phyloP scores from a whole-genome alignment of 2,888 invertebrate species.

The Acrobasis suavella region DNA sequence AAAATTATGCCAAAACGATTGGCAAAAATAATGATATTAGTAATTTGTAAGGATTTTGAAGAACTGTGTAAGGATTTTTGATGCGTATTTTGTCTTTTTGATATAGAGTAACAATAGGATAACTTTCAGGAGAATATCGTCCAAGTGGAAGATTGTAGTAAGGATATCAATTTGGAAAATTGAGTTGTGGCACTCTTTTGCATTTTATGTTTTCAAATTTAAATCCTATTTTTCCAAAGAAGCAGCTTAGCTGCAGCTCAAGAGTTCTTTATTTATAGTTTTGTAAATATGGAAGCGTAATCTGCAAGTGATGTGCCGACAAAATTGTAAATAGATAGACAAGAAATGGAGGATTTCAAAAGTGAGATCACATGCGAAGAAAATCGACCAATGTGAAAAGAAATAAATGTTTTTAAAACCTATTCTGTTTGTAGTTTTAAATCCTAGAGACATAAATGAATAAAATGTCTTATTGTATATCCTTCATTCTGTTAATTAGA shows the following conservation, averaged over 20 bases:
- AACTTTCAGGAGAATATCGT: constrained; percentile 53
- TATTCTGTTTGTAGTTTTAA: constrained; percentile 51
- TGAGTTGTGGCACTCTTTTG: not conserved
- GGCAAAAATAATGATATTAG: constrained; percentile 52
- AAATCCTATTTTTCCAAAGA: constrained; percentile 14
- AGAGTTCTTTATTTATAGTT: not conserved
- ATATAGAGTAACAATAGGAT: constrained; percentile 44
- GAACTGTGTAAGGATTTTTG: constrained; percentile 75
- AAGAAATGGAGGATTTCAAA: constrained; percentile 53
- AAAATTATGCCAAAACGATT: constrained; percentile 54
- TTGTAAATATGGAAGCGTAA: constrained; percentile 28
- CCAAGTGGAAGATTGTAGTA: constrained; percentile 52
- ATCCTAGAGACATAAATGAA: constrained; percentile 48
- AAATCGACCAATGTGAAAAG: constrained; percentile 77
- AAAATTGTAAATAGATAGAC: constrained; percentile 47
- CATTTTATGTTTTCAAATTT: constrained; percentile 3
- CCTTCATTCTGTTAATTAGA: not conserved
- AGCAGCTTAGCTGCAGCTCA: constrained; percentile 30
- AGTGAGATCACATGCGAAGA: constrained; percentile 64
- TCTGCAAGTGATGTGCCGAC: constrained; percentile 36
- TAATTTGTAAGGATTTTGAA: constrained; percentile 51
- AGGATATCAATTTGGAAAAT: constrained; percentile 33
- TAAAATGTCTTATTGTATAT: constrained; percentile 32
- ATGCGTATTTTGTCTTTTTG: constrained; percentile 72
- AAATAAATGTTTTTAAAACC: constrained; percentile 78